Percentiles rank a stretch among this genome's conserved stretches.
These are phyloP conservation scores for Erethizon dorsatum DNA, from an alignment of 2,797 vertebrate genomes.

Conservation along the genomic window DNA sequence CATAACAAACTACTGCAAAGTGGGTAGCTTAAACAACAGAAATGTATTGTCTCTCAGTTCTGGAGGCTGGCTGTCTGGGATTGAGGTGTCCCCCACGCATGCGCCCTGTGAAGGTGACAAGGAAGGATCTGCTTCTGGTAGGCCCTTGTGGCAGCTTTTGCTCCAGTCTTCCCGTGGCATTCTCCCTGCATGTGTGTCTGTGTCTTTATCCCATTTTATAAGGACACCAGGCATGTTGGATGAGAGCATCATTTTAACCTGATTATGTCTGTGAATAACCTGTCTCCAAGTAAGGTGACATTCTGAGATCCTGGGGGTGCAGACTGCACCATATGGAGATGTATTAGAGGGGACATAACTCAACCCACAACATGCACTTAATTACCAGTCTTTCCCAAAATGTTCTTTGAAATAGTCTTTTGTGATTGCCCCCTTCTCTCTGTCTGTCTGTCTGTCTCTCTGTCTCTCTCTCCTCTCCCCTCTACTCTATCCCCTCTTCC, in stretches of 20 bases:
- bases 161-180: background rate
- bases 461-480: background rate
- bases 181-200: background rate
- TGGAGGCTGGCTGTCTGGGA: background rate
- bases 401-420: conserved; percentile 34
- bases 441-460: background rate
- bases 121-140: background rate
- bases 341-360: background rate
- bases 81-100: background rate
- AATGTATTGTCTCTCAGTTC: background rate
- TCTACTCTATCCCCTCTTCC: background rate
- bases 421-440: background rate
- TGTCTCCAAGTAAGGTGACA: conserved; percentile 2
- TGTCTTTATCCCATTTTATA: background rate
- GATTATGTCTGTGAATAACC: conserved; percentile 35
- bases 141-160: background rate
- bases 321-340: background rate
- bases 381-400: background rate
- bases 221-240: background rate
- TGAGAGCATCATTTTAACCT: conserved; percentile 36
- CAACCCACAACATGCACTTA: background rate
- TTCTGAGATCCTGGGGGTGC: conserved; percentile 40
- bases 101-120: background rate
- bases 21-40: background rate
- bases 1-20: background rate